Conservation (phyloP, 2,888 invertebrate genomes). For the Tiliacea aurago region DNA sequence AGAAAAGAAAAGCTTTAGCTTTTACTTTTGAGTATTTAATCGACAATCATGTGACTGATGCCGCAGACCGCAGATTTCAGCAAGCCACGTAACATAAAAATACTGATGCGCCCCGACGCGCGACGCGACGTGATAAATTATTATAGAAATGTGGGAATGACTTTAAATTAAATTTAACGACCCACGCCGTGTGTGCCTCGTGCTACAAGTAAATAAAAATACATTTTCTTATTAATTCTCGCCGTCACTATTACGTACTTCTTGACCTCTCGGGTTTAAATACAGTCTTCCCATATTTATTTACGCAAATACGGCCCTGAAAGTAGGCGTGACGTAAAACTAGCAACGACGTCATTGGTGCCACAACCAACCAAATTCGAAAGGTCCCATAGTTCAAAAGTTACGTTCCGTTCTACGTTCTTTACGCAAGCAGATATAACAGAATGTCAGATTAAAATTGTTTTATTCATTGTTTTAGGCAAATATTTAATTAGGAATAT, state of each 20-base stretch:
- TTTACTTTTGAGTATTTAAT: neutral
- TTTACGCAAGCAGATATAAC: neutral
- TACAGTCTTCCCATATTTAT: slow-evolving; percentile 76
- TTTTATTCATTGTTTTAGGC: neutral
- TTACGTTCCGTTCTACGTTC: slow-evolving; percentile 77
- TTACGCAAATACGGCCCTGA: slow-evolving; percentile 88
- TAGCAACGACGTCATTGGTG: slow-evolving; percentile 82
- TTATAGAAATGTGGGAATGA: slow-evolving; percentile 4
- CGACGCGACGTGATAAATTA: neutral
- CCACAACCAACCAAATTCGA: slow-evolving; percentile 71
- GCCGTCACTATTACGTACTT: slow-evolving; percentile 65
- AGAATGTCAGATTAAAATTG: neutral
- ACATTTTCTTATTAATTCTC: slow-evolving; percentile 40
- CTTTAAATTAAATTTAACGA: slow-evolving; percentile 16
- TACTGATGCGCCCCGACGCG: neutral
- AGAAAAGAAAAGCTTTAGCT: too few relatives aligned
- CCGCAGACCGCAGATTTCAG: too few relatives aligned
- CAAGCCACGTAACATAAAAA: too few relatives aligned
- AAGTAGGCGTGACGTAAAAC: slow-evolving; percentile 87
- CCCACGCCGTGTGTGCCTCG: neutral
- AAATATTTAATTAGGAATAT: neutral
- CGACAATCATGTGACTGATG: neutral
- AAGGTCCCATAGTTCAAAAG: slow-evolving; percentile 60
- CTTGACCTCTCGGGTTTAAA: slow-evolving; percentile 57
- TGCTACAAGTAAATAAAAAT: slow-evolving; percentile 35